Conservation (phyloP, 1,140 invertebrate genomes). For the Centruroides sculpturatus region DNA sequence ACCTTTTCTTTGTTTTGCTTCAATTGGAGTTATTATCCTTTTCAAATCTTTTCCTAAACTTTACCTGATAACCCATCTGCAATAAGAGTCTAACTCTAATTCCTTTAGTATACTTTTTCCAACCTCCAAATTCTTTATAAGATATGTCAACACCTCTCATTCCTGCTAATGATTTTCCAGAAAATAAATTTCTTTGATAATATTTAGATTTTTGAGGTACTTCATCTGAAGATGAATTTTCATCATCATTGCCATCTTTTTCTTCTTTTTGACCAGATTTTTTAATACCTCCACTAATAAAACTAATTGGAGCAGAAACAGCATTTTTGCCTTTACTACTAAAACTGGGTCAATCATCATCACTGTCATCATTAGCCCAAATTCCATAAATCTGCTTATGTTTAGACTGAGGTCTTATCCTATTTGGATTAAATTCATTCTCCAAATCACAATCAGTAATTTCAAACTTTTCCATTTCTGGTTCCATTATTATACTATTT, state of each 20-base stretch:
- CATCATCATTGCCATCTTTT: slow-evolving; percentile 23
- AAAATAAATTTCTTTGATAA: slow-evolving; percentile 14
- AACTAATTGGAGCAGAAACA: slow-evolving; percentile 64
- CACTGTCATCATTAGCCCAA: slow-evolving; percentile 71
- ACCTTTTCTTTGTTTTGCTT: slow-evolving; percentile 79
- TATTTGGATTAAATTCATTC: slow-evolving; percentile 70
- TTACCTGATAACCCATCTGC: slow-evolving; percentile 93
- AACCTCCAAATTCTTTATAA: no score
- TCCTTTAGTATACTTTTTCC: slow-evolving; percentile 90
- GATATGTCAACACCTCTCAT: no score
- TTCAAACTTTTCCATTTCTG: slow-evolving; percentile 83
- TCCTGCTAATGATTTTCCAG: no score
- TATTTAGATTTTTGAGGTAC: not conserved
- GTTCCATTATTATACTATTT: no score
- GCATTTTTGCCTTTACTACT: slow-evolving; percentile 41
- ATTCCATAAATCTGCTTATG: slow-evolving; percentile 89
- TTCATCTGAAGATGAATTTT: not conserved
- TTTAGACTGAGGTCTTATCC: slow-evolving; percentile 56
- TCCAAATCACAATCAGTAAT: slow-evolving; percentile 85
- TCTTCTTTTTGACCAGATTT: slow-evolving; percentile 60
- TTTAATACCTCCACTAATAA: slow-evolving; percentile 80
- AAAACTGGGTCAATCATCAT: slow-evolving; percentile 36
- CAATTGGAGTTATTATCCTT: slow-evolving; percentile 88
- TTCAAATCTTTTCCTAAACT: slow-evolving; percentile 90
- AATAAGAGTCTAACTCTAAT: slow-evolving; percentile 82